A percentile compares a stretch with the other conserved stretches of the same genome.
These are phyloP conservation scores for Aphodius granarius DNA, from an alignment of 2,888 invertebrate species.

Conservation along the genomic window DNA sequence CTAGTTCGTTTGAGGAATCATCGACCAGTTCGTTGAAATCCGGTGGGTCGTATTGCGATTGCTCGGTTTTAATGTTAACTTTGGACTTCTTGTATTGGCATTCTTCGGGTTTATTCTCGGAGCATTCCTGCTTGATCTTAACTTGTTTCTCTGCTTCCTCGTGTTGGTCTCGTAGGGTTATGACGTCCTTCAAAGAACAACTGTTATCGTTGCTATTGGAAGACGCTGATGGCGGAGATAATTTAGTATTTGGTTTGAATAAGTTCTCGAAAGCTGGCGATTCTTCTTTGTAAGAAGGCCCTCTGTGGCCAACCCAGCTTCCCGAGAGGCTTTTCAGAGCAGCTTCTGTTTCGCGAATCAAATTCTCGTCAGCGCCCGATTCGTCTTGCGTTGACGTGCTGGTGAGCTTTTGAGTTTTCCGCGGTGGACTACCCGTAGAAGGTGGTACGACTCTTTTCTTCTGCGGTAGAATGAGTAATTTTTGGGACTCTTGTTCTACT, in stretches of 20 bases:
- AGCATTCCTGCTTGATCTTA: constrained; percentile 45
- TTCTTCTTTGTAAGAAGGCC: constrained; percentile 70
- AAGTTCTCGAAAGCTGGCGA: constrained; percentile 82
- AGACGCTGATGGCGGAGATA: constrained; percentile 68
- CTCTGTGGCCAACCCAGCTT: constrained; percentile 76
- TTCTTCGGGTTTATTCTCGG: constrained; percentile 29
- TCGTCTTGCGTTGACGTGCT: constrained; percentile 47
- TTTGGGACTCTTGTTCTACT: constrained; percentile 41
- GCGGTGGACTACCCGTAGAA: constrained; percentile 45
- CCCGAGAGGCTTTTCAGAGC: constrained; percentile 85
- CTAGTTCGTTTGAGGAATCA: constrained; percentile 76
- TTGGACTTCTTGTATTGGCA: constrained; percentile 41
- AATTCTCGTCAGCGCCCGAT: constrained; percentile 71
- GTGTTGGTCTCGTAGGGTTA: constrained; percentile 55
- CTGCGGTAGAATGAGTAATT: constrained; percentile 59
- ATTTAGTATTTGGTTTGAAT: constrained; percentile 74
- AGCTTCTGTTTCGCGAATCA: constrained; percentile 86
- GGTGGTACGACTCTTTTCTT: constrained; percentile 60
- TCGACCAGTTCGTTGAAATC: constrained; percentile 78
- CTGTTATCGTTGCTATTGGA: constrained; percentile 60
- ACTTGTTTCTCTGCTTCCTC: constrained; percentile 43
- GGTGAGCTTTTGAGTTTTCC: constrained; percentile 55
- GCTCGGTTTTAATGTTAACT: constrained; percentile 42
- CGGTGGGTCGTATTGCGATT: constrained; percentile 67
- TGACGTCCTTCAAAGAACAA: constrained; percentile 70